Evolutionary conservation across 2,888 invertebrate species (phyloP).

Genomic region (Eilema depressum): DNA sequence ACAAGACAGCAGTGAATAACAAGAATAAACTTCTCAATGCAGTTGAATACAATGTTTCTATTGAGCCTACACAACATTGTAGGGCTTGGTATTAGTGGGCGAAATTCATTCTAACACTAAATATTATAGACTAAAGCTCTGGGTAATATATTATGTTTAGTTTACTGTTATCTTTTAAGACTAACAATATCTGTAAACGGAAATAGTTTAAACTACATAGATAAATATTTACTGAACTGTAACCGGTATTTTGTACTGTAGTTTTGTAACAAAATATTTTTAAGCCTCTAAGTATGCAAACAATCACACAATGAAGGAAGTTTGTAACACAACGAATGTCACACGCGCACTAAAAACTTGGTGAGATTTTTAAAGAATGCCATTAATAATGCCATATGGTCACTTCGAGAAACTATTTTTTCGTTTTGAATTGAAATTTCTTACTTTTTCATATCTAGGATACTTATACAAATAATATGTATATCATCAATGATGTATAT

Average conservation of each 20-base stretch:
- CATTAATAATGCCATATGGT: too few relatives aligned
- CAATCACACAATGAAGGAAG: too few relatives aligned
- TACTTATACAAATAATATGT: too few relatives aligned
- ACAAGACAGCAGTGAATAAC: not conserved
- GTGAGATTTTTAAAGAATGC: too few relatives aligned
- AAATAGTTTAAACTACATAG: not conserved
- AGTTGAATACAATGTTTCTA: conserved; percentile 25
- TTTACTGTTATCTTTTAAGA: conserved; percentile 5
- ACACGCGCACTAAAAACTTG: too few relatives aligned
- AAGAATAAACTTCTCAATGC: not conserved
- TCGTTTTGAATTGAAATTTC: too few relatives aligned
- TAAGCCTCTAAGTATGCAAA: too few relatives aligned
- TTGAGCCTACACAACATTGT: not conserved
- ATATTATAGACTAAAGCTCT: not conserved
- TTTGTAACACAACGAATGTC: too few relatives aligned
- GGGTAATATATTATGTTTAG: not conserved
- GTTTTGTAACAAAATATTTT: not conserved
- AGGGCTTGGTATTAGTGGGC: not conserved
- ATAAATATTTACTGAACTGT: not conserved
- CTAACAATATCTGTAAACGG: not conserved
- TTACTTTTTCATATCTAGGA: too few relatives aligned
- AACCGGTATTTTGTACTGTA: not conserved
- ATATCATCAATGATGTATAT: too few relatives aligned
- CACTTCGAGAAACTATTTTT: too few relatives aligned
- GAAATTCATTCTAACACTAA: not conserved